Base-by-base conservation (phyloP, 2,113 vertebrate species). In the Fregetta grallaria region DNA sequence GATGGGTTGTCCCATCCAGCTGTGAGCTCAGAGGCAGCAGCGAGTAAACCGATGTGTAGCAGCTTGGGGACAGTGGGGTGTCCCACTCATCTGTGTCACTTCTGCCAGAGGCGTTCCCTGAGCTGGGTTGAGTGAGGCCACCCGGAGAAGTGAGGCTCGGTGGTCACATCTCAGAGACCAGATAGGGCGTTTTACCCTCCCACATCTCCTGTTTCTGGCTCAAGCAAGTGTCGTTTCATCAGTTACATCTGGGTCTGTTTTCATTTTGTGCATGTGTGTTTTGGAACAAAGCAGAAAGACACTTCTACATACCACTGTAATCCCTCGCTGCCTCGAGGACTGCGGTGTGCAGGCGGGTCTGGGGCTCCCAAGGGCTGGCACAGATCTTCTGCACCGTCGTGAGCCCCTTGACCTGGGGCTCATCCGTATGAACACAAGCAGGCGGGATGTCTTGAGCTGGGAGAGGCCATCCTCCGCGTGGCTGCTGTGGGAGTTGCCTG, bases 351-450 rank as follows among this genome's bases (percentile, higher is more conserved):
- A 30, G 36, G 29, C 36, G 42, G 56, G 23, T 16, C 55, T 36
- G 71, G 56, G 55, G 12, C 22, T 88, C 32, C 29, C 40, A 7
- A 22, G 50, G n/a, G 44, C 75, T 52, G 29, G 10, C 58, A 7
- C 0, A 0, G 45, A 2, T 10, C 32, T 47, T 67, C 88, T 45
- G 42, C 9, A 12, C 68, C 9, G 2, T 36, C 29, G 13, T 26
- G 20, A 76, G 71, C 71, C 47, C 49, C 44, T 30, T 2, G 40
- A 9, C 49, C 36, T 19, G 30, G 25, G 23, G 68, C 56, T 75
- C 2, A 23, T 40, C 59, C 3, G 0, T 6, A 42, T 5, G 4
- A 45, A 6, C 56, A 11, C 1, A 13, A 30, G 29, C 25, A 2
- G 45, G 45, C 2, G 3, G 68, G 72, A 15, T 73, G 47, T 38